These are phyloP conservation scores for Parasteatoda lunata DNA, from an alignment of 2,888 invertebrate species.

Conservation along the genomic window DNA sequence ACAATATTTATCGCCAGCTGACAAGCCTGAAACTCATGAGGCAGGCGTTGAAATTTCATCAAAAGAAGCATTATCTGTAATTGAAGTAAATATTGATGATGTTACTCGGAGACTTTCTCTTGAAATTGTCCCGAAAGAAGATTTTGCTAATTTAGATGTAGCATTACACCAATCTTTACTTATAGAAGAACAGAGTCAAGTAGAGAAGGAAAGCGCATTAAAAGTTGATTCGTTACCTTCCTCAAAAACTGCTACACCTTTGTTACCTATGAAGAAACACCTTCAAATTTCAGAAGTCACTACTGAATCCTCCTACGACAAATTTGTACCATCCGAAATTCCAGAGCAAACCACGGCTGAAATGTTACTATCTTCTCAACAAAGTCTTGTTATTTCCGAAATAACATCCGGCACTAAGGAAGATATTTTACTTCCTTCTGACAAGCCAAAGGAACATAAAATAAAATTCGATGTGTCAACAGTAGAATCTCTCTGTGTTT, in stretches of 20 bases:
- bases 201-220: conserved; percentile 64
- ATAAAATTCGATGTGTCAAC: conserved; percentile 43
- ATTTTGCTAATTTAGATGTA: conserved; percentile 61
- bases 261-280: conserved; percentile 61
- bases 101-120: conserved; percentile 52
- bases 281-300: conserved; percentile 68
- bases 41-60: conserved; percentile 62
- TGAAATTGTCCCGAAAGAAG: conserved; percentile 37
- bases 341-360: conserved; percentile 45
- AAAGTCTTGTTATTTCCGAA: conserved; percentile 62
- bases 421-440: conserved; percentile 36
- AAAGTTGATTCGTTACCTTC: conserved; percentile 51
- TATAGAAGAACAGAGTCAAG: conserved; percentile 63
- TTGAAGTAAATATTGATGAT: conserved; percentile 61
- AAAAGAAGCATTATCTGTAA: conserved; percentile 68
- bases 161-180: conserved; percentile 62
- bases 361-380: conserved; percentile 30
- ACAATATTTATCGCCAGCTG: conserved; percentile 50
- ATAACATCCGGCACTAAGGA: conserved; percentile 59
- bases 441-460: conserved; percentile 48
- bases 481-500: conserved; percentile 64
- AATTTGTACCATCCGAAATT: conserved; percentile 32
- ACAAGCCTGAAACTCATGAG: conserved; percentile 60
- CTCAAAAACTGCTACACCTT: conserved; percentile 51
- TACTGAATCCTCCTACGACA: conserved; percentile 43